These are phyloP conservation scores for Physeter macrocephalus DNA, from an alignment of 2,113 vertebrate genomes.

Conservation along the genomic window DNA sequence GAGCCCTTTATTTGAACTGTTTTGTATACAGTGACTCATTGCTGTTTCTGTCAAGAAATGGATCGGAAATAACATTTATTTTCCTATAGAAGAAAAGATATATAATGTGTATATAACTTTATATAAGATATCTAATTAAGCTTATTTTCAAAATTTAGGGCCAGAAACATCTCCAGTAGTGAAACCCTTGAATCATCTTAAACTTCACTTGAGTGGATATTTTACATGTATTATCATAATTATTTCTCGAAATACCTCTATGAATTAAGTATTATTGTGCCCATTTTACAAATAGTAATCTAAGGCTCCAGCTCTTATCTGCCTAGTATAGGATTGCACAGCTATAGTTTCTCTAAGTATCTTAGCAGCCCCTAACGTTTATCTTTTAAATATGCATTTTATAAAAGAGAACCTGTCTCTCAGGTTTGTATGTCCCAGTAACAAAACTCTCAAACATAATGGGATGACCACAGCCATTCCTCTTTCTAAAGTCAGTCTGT, in stretches of 20 bases:
- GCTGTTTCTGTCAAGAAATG: not conserved
- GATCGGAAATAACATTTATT: not conserved
- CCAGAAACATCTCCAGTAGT: not conserved
- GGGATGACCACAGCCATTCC: fast-evolving
- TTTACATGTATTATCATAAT: not conserved
- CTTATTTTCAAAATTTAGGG: not conserved
- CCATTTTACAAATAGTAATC: not conserved
- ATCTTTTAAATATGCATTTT: not conserved
- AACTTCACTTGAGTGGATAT: not conserved
- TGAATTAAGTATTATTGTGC: not conserved
- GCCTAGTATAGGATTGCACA: not conserved
- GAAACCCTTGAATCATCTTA: not conserved
- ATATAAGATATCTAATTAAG: not conserved
- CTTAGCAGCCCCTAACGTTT: not conserved
- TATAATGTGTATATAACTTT: not conserved
- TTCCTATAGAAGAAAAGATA: not conserved
- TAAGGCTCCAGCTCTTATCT: not conserved
- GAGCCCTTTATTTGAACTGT: not conserved
- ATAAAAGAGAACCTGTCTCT: not conserved
- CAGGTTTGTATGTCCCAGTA: not conserved
- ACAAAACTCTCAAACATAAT: not conserved
- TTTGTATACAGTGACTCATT: not conserved
- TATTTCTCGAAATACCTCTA: not conserved
- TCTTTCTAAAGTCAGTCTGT: not conserved
- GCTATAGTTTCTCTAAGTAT: not conserved